Evolutionary conservation across 2,888 invertebrate species (phyloP).

Genomic region (Halictus quadricinctus): DNA sequence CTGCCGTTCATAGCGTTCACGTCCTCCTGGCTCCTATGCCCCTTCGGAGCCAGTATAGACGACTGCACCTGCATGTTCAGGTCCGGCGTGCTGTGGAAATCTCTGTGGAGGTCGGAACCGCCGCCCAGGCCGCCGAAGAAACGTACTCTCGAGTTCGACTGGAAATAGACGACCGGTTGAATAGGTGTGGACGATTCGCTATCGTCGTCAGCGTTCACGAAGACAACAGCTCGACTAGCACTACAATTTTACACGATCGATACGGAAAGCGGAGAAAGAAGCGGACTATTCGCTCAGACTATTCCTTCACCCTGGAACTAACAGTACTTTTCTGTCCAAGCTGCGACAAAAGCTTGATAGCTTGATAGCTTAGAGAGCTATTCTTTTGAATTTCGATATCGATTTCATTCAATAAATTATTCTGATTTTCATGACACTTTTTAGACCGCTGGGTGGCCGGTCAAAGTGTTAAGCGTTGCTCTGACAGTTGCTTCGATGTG

Average conservation of each 20-base stretch:
- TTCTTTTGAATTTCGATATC: no score
- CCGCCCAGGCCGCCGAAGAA: slow-evolving; percentile 83
- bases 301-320: not conserved
- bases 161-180: slow-evolving; percentile 53
- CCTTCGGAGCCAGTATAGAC: slow-evolving; percentile 80
- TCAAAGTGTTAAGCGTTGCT: not conserved
- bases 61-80: slow-evolving; percentile 80
- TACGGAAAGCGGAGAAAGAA: slow-evolving; percentile 11
- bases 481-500: not conserved
- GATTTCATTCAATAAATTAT: no score
- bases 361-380: not conserved
- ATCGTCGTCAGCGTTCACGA: slow-evolving; percentile 19
- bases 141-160: slow-evolving; percentile 84
- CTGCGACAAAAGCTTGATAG: not conserved
- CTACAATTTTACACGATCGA: slow-evolving; percentile 12
- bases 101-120: slow-evolving; percentile 87
- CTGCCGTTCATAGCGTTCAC: slow-evolving; percentile 83
- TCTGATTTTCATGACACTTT: no score
- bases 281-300: not conserved
- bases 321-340: not conserved
- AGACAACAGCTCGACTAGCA: slow-evolving; percentile 38
- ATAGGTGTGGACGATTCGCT: not conserved
- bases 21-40: slow-evolving; percentile 89
- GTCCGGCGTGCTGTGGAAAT: slow-evolving; percentile 96
- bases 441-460: no score